Evolutionary conservation across 2,113 vertebrate genomes (phyloP), one percentile per base, ranked within the genome.

Genomic region (Recurvirostra avosetta): DNA sequence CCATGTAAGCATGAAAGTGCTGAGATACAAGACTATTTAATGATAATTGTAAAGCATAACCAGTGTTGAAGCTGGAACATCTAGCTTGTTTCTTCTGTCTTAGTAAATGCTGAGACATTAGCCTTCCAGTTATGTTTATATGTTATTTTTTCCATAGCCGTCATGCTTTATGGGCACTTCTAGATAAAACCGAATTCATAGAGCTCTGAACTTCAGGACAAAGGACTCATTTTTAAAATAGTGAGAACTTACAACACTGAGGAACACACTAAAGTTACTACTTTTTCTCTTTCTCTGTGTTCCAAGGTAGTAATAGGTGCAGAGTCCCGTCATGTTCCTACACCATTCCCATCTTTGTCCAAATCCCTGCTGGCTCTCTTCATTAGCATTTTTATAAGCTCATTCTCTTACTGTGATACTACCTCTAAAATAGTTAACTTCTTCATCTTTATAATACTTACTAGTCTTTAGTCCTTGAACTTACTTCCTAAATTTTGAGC

Each of bases 401-500:
- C 49, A 27, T 92, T 90, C 65, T 84, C 9, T 88, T 82, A 92
- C 56, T 71, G 27, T 1, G 2, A 38, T 90, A 26, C 30, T 77
- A 36, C 11, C 6, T 90, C 36, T 62, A 86, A 82, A 91, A 32
- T 5, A 50, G 58, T 76, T 55, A 78, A 62, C 17, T 90, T 78
- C 61, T 66, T 89, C 43, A 43, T 92, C 61, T 65, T 82, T 68
- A 49, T 65, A 82, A 58, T 26, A 79, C 70, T 62, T 80, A 58
- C 8, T 41, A 49, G 45, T 56, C 77, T 91, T 91, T 53, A 93
- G 87, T 88, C 90, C 90, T 96, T 96, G 94, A 95, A 92, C 66
- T 94, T 88, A 86, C 86, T 96, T 91, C 90, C 27, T 82, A 90
- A 79, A 95, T 92, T 96, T 87, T 82, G 15, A 79, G 45, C 23